Conservation (phyloP, 2,113 vertebrate species). For the Neofelis nebulosa region DNA sequence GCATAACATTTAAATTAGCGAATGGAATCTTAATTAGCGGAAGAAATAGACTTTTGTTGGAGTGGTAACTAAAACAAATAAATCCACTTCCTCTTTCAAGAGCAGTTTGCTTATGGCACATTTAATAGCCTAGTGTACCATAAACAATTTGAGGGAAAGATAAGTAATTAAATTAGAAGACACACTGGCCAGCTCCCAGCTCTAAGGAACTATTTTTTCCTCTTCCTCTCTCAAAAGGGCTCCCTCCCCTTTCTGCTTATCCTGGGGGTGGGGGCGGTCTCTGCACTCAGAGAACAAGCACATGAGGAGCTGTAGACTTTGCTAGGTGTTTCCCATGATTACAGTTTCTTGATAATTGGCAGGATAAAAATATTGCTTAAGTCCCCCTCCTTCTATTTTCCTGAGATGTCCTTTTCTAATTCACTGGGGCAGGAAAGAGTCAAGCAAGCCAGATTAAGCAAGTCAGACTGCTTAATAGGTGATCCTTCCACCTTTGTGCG, state of each 20-base stretch:
- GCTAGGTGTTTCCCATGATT: background rate
- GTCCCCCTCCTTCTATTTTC: background rate
- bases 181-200: constrained; percentile 75
- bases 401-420: background rate
- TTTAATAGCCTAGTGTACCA: constrained; percentile 88
- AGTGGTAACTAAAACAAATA: constrained; percentile 90
- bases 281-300: background rate
- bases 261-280: background rate
- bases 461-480: background rate
- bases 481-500: background rate
- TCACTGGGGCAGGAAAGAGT: background rate
- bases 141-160: constrained; percentile 88
- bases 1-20: constrained; percentile 90
- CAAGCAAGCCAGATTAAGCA: background rate
- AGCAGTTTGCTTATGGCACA: constrained; percentile 87
- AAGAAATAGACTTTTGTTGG: constrained; percentile 90
- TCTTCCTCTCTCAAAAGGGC: background rate
- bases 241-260: background rate
- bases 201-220: constrained; percentile 36
- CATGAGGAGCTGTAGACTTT: background rate
- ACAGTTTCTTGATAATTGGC: background rate
- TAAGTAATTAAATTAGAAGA: constrained; percentile 89
- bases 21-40: constrained; percentile 89
- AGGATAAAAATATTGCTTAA: background rate
- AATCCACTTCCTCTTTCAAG: constrained; percentile 89